Evolutionary conservation across 2,888 invertebrate genomes (phyloP), one percentile per base, ranked within the genome.

Genomic region (Mesorhabditis spiculigera): DNA sequence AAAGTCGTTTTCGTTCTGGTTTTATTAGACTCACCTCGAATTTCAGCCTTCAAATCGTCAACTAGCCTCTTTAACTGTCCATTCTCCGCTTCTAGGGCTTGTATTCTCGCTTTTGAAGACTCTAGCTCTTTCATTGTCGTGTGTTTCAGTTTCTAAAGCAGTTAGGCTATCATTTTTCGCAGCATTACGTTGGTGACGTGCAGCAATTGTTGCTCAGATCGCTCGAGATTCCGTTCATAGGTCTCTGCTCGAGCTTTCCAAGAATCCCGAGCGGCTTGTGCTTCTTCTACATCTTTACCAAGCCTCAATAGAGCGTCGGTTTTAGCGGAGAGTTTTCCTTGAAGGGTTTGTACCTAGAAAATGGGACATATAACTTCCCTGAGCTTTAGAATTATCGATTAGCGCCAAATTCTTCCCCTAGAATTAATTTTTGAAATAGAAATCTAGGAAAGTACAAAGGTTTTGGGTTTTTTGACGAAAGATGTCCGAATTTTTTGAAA

Each of bases 281-380:
- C 66, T 43, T 13, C 63, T 65, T 78, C 76, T 41, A 78, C 68
- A 67, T 78, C 79, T 61, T 76, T 70, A 13, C 79, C 79, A 13
- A 79, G 72, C n/a, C 79, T 66, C 0, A 79, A 72, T 5, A 79
- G 76, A 5, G 79, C 77, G 28, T 79, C 79, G 0, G 78, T 79
- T 69, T 79, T 79, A 4, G 76, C 72, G 45, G 67, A 65, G 41
- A 77, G 66, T 72, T 77, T 75, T 66, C 73, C 72, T 69, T 79
- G 74, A 4, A 77, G 69, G 43, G 70, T 68, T 4, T 71, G 67
- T 5, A 78, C 64, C 79, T 77, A 43, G 65, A 71, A 45, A 13
- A 13, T 28, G 28, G 28, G 28, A 28, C 28, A 28, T 28, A 28
- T 1, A 28, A 28, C 28, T 28, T 28, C 28, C 28, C 28, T 28